Evolutionary conservation across 2,113 vertebrate genomes (phyloP).

Genomic region (Vulpes lagopus): DNA sequence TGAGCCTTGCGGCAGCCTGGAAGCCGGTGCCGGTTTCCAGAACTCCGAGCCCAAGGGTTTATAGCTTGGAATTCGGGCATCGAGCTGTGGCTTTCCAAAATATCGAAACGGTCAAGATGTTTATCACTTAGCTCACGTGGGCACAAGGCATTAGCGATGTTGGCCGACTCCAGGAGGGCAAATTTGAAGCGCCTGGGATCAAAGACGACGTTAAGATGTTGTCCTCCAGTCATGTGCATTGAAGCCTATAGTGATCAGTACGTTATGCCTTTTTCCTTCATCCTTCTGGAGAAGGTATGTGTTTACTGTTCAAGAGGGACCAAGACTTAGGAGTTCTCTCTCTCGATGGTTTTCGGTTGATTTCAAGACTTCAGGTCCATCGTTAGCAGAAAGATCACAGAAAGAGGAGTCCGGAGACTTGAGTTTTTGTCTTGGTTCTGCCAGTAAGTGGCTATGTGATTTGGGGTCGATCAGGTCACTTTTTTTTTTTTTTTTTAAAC

Average conservation of each 20-base stretch:
- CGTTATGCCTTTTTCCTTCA: conserved; percentile 6
- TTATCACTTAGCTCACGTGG: conserved; percentile 52
- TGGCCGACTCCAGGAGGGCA: conserved; percentile 32
- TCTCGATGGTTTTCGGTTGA: conserved; percentile 50
- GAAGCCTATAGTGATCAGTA: conserved; percentile 61
- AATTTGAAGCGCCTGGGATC: conserved; percentile 11
- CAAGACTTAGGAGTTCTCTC: conserved; percentile 61
- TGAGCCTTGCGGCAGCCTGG: conserved; percentile 45
- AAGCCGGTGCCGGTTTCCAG: conserved; percentile 54
- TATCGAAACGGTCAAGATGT: conserved; percentile 55
- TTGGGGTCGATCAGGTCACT: background rate
- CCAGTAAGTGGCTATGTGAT: background rate
- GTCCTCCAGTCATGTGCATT: background rate
- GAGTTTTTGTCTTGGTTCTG: conserved; percentile 17
- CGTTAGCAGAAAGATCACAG: conserved; percentile 20
- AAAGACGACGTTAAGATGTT: background rate
- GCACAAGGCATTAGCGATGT: conserved; percentile 30
- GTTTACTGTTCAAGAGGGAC: conserved; percentile 64
- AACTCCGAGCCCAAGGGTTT: conserved; percentile 62
- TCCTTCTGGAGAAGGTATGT: conserved; percentile 39
- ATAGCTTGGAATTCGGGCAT: conserved; percentile 14
- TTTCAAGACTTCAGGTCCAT: background rate
- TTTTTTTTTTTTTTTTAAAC: background rate
- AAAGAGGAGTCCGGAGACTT: background rate
- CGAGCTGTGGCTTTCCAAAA: conserved; percentile 53